A percentile compares a stretch with the other conserved stretches of the same genome.
phyloP scores from a whole-genome alignment of 2,888 invertebrate species.

The Dryobota labecula region DNA sequence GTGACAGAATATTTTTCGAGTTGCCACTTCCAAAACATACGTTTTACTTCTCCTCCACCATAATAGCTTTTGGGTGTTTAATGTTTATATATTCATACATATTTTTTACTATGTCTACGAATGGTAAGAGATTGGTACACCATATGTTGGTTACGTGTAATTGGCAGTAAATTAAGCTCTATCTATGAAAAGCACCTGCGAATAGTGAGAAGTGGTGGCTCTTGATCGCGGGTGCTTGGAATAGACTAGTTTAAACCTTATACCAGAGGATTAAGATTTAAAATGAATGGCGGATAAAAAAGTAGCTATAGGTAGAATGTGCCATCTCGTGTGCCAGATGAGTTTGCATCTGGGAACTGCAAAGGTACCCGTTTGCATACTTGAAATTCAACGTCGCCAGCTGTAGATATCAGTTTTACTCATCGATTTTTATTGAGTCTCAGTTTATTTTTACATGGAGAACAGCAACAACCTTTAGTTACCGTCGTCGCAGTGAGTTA shows the following conservation, averaged over 20 bases:
- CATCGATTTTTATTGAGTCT: constrained; percentile 75
- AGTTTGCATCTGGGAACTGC: constrained; percentile 72
- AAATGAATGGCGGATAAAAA: constrained; percentile 26
- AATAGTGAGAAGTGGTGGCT: constrained; percentile 51
- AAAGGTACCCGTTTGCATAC: constrained; percentile 74
- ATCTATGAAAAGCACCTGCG: constrained; percentile 66
- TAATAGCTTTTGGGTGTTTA: constrained; percentile 33
- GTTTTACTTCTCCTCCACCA: constrained; percentile 3
- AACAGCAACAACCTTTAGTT: constrained; percentile 45
- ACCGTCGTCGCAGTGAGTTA: constrained; percentile 20
- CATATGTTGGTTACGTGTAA: constrained; percentile 55
- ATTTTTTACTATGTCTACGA: constrained; percentile 35
- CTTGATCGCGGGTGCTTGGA: constrained; percentile 23
- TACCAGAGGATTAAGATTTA: constrained; percentile 44
- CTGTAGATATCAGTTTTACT: constrained; percentile 75
- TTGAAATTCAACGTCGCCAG: constrained; percentile 79
- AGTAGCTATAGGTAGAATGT: constrained; percentile 37
- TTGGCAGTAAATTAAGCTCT: constrained; percentile 64
- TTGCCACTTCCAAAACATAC: constrained; percentile 34
- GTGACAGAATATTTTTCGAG: constrained; percentile 43
- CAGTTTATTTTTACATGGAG: constrained; percentile 68
- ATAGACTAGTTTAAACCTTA: constrained; percentile 47
- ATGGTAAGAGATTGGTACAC: constrained; percentile 59
- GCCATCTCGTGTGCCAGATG: constrained; percentile 68
- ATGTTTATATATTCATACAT: constrained; percentile 23